phyloP scores from a whole-genome alignment of 2,113 vertebrate genomes.

The Equus quagga region DNA sequence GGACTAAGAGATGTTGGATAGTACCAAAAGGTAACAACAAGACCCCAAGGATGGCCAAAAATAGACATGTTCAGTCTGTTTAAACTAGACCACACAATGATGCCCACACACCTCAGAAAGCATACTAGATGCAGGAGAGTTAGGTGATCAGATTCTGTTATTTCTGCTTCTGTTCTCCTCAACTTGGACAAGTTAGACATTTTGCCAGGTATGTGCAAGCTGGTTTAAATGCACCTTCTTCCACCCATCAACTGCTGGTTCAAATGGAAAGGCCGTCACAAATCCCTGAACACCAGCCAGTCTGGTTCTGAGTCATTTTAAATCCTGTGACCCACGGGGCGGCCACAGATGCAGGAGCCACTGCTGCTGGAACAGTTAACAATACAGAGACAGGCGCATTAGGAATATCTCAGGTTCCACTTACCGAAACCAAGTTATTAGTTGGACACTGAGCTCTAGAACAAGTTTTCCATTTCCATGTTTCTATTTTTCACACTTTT shows the following conservation, averaged over 20 bases:
- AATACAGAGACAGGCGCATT: not conserved
- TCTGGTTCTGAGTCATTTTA: not conserved
- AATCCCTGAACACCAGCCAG: not conserved
- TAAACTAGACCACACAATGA: not conserved
- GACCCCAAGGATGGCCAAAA: not conserved
- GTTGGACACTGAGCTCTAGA: not conserved
- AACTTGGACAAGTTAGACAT: not conserved
- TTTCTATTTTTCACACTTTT: slow-evolving; percentile 18
- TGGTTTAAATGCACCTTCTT: not conserved
- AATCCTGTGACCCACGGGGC: not conserved
- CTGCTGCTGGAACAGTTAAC: not conserved
- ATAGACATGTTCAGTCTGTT: not conserved
- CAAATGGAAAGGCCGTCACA: not conserved
- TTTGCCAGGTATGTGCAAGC: not conserved
- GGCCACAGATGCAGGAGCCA: not conserved
- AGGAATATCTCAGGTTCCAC: not conserved
- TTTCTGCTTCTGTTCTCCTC: not conserved
- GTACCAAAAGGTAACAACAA: not conserved
- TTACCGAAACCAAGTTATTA: not conserved
- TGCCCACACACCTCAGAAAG: not conserved
- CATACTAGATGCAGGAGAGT: not conserved
- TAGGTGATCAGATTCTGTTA: not conserved
- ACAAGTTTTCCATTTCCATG: not conserved
- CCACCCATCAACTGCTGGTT: not conserved
- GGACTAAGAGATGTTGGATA: not conserved